phyloP scores from a whole-genome alignment of 2,888 invertebrate genomes.

The Lymantria monacha region DNA sequence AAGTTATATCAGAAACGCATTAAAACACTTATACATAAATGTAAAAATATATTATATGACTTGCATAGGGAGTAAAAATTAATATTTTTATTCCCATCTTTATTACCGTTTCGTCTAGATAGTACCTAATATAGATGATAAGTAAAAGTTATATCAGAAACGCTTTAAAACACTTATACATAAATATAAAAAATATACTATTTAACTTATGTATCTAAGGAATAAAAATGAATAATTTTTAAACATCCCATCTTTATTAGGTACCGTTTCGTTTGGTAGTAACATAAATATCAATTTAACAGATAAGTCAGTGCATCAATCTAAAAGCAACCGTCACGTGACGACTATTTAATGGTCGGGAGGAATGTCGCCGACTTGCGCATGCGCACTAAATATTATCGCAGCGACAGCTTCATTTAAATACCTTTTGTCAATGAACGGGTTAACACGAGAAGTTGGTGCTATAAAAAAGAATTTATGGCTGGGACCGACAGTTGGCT shows the following conservation, averaged over 20 bases:
- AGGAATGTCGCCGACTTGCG: slow-evolving; percentile 56
- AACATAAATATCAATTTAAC: slow-evolving; percentile 32
- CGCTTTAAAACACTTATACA: too few species aligned
- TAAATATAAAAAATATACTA: too few species aligned
- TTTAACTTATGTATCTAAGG: too few species aligned
- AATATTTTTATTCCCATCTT: too few species aligned
- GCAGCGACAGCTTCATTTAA: slow-evolving; percentile 79
- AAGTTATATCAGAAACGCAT: too few species aligned
- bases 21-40: too few species aligned
- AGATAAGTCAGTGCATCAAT: slow-evolving; percentile 21
- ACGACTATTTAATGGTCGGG: slow-evolving; percentile 54
- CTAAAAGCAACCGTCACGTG: slow-evolving; percentile 37
- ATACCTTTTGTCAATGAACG: slow-evolving; percentile 82
- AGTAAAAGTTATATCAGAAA: too few species aligned
- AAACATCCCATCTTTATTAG: background rate
- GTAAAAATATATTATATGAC: too few species aligned
- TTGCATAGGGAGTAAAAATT: too few species aligned
- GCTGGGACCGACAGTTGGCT: slow-evolving; percentile 44
- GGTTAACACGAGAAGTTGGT: slow-evolving; percentile 66
- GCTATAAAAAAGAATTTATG: slow-evolving; percentile 80
- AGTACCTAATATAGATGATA: too few species aligned
- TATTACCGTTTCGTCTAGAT: too few species aligned
- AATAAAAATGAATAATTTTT: too few species aligned
- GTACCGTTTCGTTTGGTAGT: slow-evolving; percentile 10
- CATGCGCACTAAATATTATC: slow-evolving; percentile 72